These are phyloP conservation scores for Pasiphila rectangulata DNA, from an alignment of 2,888 invertebrate species.

Conservation along the genomic window DNA sequence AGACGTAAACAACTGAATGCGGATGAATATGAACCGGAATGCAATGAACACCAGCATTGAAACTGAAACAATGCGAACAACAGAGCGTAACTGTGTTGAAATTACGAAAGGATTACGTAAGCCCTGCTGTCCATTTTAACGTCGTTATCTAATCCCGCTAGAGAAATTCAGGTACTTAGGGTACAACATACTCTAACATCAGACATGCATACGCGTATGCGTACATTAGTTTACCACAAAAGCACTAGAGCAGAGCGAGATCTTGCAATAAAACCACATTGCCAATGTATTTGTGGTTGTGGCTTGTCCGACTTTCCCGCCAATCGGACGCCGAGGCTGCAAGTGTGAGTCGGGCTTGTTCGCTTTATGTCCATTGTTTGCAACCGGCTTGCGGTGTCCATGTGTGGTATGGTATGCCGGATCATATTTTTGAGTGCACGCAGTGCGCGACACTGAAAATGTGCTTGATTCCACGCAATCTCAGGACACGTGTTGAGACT, in stretches of 20 bases:
- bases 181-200: constrained; percentile 24
- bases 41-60: constrained; percentile 18
- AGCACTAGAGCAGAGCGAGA: constrained; percentile 59
- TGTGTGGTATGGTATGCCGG: constrained; percentile 40
- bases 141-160: constrained; percentile 6
- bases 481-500: constrained; percentile 32
- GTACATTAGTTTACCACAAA: constrained; percentile 54
- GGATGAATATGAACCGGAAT: constrained; percentile 17
- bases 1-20: constrained; percentile 10
- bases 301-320: constrained; percentile 52
- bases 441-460: constrained; percentile 42
- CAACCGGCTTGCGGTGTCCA: constrained; percentile 35
- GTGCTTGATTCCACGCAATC: constrained; percentile 39
- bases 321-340: constrained; percentile 39
- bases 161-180: constrained; percentile 13
- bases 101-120: constrained; percentile 21
- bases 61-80: constrained; percentile 24
- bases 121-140: constrained; percentile 12
- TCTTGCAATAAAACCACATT: constrained; percentile 58
- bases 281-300: constrained; percentile 46
- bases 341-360: constrained; percentile 43
- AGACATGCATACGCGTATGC: constrained; percentile 44
- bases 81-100: constrained; percentile 20
- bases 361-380: constrained; percentile 49
- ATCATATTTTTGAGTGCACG: constrained; percentile 42